Base-by-base conservation (phyloP, 2,113 vertebrate genomes). In the Sitta europaea region DNA sequence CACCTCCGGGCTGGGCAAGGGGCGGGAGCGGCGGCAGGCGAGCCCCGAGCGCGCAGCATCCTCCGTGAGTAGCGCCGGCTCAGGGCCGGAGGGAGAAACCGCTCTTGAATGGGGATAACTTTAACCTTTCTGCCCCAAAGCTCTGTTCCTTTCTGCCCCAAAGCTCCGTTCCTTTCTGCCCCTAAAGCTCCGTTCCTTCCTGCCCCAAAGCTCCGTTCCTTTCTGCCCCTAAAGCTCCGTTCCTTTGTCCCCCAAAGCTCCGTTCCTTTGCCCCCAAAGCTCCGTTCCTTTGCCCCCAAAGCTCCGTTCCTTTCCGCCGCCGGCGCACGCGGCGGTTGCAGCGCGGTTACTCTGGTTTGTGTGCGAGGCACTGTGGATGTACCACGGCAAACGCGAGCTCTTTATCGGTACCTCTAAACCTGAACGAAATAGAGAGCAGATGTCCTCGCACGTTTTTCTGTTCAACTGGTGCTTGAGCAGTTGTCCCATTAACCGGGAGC, bases 281-380 rank as follows among this genome's bases (percentile, higher is more conserved):
- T 42, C 36, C 1, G 48, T 1, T 19, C 3, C 58, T 42, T 18
- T 6, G 47, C 45, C 36, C 42, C 35, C 8, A 19, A 35, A 54
- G 38, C 75, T 53, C 38, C 2, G 48, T 0, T 25, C 6, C 51
- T 38, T 13, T 66, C 50, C 6, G 76, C 54, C 36, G 36, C 61
- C 59, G 16, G 25, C 29, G 24, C 51, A 1, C 24, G 70, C 59
- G 29, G 35, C 0, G 21, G 13, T 6, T 8, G 11, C 27, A 51
- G 72, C 72, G 45, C 22, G 23, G 40, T 42, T 7, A 2, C 48
- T 27, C 27, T 4, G 38, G 38, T 21, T 20, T 13, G 1, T 0
- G 24, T 6, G 50, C 21, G 1, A 40, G 35, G 6, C 21, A 2
- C 11, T 0, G 31, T 3, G 4, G 3, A 4, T 4, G 42, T 2